These are phyloP conservation scores for Cerastis rubricosa DNA, from an alignment of 2,888 invertebrate genomes.

Conservation along the genomic window DNA sequence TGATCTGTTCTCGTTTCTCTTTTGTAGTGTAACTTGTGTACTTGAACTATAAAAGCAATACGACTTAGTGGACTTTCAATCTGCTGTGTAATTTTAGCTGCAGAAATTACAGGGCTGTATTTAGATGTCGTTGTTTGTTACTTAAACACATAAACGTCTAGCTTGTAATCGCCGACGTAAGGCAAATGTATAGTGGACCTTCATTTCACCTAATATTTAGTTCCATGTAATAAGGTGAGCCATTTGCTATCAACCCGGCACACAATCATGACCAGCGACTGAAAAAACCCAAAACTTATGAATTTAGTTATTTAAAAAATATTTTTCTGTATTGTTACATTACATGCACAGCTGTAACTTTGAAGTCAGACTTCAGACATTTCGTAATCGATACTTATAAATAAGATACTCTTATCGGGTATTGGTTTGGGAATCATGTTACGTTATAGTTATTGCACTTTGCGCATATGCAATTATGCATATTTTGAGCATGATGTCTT, in stretches of 20 bases:
- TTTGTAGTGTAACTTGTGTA: constrained; percentile 1
- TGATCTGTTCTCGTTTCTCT: not conserved
- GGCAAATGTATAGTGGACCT: not conserved
- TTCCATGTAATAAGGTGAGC: not conserved
- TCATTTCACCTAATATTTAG: not conserved
- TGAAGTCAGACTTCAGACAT: not conserved
- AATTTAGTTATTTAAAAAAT: not conserved
- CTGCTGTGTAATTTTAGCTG: constrained; percentile 6
- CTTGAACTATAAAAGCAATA: constrained; percentile 13
- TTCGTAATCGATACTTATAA: not conserved
- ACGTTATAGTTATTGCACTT: not conserved
- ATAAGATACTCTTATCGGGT: not conserved
- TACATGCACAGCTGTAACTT: not conserved
- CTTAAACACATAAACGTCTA: not conserved
- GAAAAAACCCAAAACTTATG: not conserved
- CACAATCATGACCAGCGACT: not conserved
- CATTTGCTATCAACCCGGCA: not conserved
- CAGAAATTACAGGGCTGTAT: constrained; percentile 13
- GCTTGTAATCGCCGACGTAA: not conserved
- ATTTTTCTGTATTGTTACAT: not conserved
- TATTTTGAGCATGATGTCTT: not conserved
- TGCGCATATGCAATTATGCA: not conserved
- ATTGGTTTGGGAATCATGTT: not conserved
- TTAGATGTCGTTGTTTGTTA: not conserved
- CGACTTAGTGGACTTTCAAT: constrained; percentile 17